phyloP scores from a whole-genome alignment of 2,797 vertebrate species.

The Myioborus miniatus region DNA sequence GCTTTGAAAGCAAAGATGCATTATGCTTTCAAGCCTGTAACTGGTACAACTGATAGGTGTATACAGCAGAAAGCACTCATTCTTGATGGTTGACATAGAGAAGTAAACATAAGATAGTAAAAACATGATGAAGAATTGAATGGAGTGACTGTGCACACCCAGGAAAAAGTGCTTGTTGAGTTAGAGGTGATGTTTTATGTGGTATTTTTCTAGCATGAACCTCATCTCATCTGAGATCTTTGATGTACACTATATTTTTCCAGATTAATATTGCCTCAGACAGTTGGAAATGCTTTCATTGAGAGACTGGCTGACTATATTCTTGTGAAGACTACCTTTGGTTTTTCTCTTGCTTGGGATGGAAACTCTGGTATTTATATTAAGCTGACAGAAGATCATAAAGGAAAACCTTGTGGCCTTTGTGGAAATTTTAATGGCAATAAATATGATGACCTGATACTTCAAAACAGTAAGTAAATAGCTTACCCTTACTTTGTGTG shows the following conservation, averaged over 20 bases:
- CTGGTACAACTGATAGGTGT: not conserved
- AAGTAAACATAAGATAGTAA: not conserved
- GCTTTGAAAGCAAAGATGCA: not conserved
- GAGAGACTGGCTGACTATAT: slow-evolving; percentile 96
- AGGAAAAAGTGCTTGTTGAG: not conserved
- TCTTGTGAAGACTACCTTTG: slow-evolving; percentile 95
- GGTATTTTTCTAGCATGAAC: not conserved
- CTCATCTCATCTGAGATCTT: not conserved
- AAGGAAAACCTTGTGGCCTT: slow-evolving; percentile 89
- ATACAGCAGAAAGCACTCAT: not conserved
- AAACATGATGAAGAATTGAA: not conserved
- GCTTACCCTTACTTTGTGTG: not conserved
- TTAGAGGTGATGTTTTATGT: not conserved
- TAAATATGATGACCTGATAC: slow-evolving; percentile 90
- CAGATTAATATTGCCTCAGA: slow-evolving; percentile 90
- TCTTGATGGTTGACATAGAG: not conserved
- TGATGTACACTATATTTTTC: slow-evolving; percentile 50
- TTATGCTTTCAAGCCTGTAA: not conserved
- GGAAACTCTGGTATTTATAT: slow-evolving; percentile 94
- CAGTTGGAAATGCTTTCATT: slow-evolving; percentile 88
- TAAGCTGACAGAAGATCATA: slow-evolving; percentile 93
- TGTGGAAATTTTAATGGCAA: slow-evolving; percentile 96
- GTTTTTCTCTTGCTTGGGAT: slow-evolving; percentile 98
- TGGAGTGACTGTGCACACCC: not conserved
- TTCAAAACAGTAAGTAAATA: slow-evolving; percentile 84